Conservation (phyloP, 2,888 invertebrate genomes). For the Helleia helle region DNA sequence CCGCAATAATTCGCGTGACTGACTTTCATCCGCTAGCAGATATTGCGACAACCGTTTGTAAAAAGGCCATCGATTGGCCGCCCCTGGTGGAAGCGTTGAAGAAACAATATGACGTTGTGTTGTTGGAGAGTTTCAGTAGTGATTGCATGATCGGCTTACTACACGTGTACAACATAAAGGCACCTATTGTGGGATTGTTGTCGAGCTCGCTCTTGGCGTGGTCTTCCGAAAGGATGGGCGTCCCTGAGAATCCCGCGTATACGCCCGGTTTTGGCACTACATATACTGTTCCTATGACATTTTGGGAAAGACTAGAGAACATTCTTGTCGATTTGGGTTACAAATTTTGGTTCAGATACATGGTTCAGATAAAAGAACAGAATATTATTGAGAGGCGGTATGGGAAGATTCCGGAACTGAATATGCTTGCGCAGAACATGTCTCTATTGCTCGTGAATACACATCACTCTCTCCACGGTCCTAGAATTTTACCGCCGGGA, state of each 20-base stretch:
- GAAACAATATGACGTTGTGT: slow-evolving; percentile 74
- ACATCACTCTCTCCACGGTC: slow-evolving; percentile 74
- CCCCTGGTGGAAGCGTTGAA: slow-evolving; percentile 45
- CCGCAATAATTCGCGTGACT: slow-evolving; percentile 32
- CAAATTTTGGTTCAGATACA: slow-evolving; percentile 44
- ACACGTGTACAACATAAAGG: slow-evolving; percentile 61
- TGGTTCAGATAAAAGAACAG: slow-evolving; percentile 45
- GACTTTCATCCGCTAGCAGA: slow-evolving; percentile 41
- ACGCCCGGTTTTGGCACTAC: slow-evolving; percentile 68
- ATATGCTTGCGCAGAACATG: slow-evolving; percentile 63
- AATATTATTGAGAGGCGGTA: slow-evolving; percentile 54
- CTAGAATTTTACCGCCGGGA: slow-evolving; percentile 69
- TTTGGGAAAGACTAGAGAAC: slow-evolving; percentile 61
- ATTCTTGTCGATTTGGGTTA: slow-evolving; percentile 36
- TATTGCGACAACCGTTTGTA: slow-evolving; percentile 47
- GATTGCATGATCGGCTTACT: slow-evolving; percentile 77
- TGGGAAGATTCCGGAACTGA: slow-evolving; percentile 63
- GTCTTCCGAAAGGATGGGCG: slow-evolving; percentile 54
- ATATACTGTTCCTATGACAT: slow-evolving; percentile 60
- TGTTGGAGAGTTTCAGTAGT: slow-evolving; percentile 77
- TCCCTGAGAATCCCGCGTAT: slow-evolving; percentile 65
- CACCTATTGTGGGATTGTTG: slow-evolving; percentile 71
- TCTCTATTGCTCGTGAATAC: slow-evolving; percentile 74
- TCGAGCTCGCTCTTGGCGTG: slow-evolving; percentile 75
- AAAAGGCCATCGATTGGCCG: slow-evolving; percentile 44